These are phyloP conservation scores for Labia minor DNA, from an alignment of 2,888 invertebrate species.

Conservation along the genomic window DNA sequence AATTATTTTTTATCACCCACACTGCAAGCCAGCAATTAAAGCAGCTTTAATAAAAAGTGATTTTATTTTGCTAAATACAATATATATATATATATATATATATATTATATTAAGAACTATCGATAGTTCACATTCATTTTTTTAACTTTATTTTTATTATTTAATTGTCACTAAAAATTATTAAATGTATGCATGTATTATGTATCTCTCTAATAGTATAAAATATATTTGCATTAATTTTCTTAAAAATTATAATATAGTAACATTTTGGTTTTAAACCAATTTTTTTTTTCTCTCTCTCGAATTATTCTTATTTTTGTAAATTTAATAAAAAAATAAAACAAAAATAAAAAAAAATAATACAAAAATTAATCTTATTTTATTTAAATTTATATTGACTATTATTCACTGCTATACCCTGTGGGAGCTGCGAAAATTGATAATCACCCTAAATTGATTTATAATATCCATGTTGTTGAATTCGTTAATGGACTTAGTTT, in stretches of 20 bases:
- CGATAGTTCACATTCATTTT: too few relatives aligned
- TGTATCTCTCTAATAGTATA: background rate
- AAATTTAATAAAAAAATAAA: background rate
- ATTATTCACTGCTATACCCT: constrained; percentile 1
- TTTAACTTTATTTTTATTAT: background rate
- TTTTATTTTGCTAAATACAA: too few relatives aligned
- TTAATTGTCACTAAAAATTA: background rate
- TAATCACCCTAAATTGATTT: background rate
- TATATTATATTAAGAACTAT: too few relatives aligned
- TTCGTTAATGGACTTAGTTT: background rate
- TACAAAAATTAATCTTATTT: background rate
- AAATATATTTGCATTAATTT: background rate
- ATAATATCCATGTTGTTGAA: background rate
- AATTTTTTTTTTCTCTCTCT: background rate
- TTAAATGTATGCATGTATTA: background rate
- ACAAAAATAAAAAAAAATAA: background rate
- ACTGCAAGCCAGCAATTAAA: constrained; percentile 13
- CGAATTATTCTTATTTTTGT: background rate
- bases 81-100: too few relatives aligned
- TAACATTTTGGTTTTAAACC: constrained; percentile 6
- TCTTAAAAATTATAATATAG: background rate
- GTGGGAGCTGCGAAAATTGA: background rate
- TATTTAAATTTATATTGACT: too few relatives aligned
- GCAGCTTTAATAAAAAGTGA: background rate
- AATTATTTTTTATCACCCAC: background rate